These are phyloP conservation scores for Porites cylindrica DNA, from an alignment of 92 coral and sea anemone genomes.

Conservation along the genomic window DNA sequence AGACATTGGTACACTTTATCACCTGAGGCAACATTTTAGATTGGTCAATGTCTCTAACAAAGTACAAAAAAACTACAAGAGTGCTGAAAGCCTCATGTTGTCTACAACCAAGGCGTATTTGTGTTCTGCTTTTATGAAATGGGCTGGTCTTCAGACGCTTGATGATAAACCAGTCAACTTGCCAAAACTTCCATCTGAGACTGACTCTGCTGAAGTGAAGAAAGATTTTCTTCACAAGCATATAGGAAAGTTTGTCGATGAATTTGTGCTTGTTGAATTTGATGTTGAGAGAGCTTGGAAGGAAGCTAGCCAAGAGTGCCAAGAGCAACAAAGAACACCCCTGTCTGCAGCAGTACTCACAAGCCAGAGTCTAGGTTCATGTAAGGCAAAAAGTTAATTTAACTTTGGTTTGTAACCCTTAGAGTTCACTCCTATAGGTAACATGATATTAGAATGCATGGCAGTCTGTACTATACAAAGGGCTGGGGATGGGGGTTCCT, in stretches of 20 bases:
- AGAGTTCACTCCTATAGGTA: no score
- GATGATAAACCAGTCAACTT: neutral
- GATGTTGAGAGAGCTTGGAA: conserved; percentile 45
- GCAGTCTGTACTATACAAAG: no score
- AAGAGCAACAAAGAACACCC: conserved; percentile 27
- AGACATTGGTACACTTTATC: conserved; percentile 75
- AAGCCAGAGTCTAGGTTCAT: no score
- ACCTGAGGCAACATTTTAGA: conserved; percentile 68
- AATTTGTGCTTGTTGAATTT: conserved; percentile 37
- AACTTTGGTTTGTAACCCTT: no score
- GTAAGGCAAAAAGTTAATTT: no score
- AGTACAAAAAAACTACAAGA: conserved; percentile 67
- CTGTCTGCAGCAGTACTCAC: neutral
- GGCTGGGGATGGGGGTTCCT: no score
- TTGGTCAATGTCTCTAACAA: conserved; percentile 64
- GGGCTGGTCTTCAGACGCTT: conserved; percentile 37
- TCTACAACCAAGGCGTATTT: conserved; percentile 76
- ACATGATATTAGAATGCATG: no score
- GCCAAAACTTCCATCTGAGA: conserved; percentile 15
- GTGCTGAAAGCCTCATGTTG: conserved; percentile 67
- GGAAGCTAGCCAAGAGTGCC: conserved; percentile 22
- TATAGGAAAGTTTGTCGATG: conserved; percentile 35
- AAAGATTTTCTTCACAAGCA: conserved; percentile 12
- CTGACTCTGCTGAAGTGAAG: conserved; percentile 3
- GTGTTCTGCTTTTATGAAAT: conserved; percentile 73